phyloP scores from a whole-genome alignment of 2,113 vertebrate species.

The Hirundichthys speculiger region DNA sequence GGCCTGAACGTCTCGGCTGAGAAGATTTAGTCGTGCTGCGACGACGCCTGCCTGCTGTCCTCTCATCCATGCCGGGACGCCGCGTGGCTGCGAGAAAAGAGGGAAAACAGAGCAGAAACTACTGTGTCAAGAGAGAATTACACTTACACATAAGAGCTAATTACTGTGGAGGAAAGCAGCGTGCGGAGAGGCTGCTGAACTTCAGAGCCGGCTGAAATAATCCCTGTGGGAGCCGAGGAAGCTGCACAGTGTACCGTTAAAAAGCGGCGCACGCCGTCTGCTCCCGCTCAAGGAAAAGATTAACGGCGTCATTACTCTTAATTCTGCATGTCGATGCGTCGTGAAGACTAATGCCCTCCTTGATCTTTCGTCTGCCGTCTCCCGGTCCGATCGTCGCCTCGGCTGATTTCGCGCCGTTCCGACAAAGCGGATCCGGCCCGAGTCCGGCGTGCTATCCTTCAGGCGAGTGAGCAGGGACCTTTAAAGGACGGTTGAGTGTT shows the following conservation, averaged over 20 bases:
- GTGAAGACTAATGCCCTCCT: too few relatives aligned
- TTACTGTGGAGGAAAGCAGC: slow-evolving; percentile 40
- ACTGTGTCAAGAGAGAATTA: slow-evolving; percentile 51
- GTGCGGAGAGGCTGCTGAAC: slow-evolving; percentile 11
- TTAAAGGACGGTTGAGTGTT: too few relatives aligned
- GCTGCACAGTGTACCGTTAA: slow-evolving; percentile 29
- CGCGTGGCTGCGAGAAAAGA: slow-evolving; percentile 1
- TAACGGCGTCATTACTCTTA: not conserved
- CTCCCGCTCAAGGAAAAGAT: slow-evolving; percentile 7
- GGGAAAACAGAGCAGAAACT: slow-evolving; percentile 32
- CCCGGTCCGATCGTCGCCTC: too few relatives aligned
- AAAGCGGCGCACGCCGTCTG: slow-evolving; percentile 4
- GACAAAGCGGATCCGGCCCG: too few relatives aligned
- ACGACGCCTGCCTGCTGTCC: slow-evolving; percentile 25
- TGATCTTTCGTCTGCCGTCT: too few relatives aligned
- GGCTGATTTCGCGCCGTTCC: too few relatives aligned
- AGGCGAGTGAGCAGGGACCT: too few relatives aligned
- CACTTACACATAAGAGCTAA: slow-evolving; percentile 55
- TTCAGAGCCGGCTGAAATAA: slow-evolving; percentile 9
- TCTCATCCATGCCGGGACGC: slow-evolving; percentile 50
- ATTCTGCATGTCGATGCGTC: not conserved
- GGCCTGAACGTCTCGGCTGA: slow-evolving; percentile 30
- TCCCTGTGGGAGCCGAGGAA: slow-evolving; percentile 29
- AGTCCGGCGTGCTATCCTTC: too few relatives aligned
- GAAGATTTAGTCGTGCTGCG: slow-evolving; percentile 37